Percentiles rank a stretch among this genome's conserved stretches.
These are phyloP conservation scores for Malaclemys terrapin DNA, from an alignment of 2,113 vertebrate species.

Conservation along the genomic window DNA sequence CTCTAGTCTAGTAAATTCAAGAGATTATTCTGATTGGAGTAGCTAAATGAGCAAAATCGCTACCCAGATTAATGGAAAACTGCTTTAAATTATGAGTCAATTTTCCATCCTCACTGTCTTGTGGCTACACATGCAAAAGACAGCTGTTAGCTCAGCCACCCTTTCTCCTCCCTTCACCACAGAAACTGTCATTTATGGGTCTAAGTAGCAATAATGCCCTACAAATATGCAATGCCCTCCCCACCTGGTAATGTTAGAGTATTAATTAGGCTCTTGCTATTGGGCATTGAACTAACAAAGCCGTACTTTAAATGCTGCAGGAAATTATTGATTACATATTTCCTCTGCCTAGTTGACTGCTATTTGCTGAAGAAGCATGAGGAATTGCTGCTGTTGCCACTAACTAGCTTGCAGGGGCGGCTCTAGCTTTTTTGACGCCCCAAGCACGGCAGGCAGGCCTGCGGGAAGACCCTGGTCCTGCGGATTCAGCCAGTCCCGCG, in stretches of 20 bases:
- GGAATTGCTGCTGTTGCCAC: rapidly evolving
- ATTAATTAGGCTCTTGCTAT: not conserved
- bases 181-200: not conserved
- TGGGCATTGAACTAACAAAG: not conserved
- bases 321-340: not conserved
- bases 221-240: not conserved
- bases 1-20: not conserved
- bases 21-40: not conserved
- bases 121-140: not conserved
- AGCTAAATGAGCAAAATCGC: conserved; percentile 2
- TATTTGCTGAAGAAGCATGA: not conserved
- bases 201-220: not conserved
- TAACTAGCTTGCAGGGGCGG: too few species aligned
- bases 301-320: not conserved
- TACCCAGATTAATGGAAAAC: not conserved
- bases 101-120: not conserved
- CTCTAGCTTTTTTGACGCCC: too few species aligned
- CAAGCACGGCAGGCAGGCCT: too few species aligned
- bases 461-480: too few species aligned
- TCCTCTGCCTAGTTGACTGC: not conserved
- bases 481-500: too few species aligned
- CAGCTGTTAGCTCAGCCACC: not conserved
- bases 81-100: not conserved
- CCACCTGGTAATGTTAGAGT: not conserved
- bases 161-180: not conserved